A percentile compares a stretch with the other conserved stretches of the same genome.
These are phyloP conservation scores for Cotesia congregata DNA, from an alignment of 2,888 invertebrate species.

Conservation along the genomic window DNA sequence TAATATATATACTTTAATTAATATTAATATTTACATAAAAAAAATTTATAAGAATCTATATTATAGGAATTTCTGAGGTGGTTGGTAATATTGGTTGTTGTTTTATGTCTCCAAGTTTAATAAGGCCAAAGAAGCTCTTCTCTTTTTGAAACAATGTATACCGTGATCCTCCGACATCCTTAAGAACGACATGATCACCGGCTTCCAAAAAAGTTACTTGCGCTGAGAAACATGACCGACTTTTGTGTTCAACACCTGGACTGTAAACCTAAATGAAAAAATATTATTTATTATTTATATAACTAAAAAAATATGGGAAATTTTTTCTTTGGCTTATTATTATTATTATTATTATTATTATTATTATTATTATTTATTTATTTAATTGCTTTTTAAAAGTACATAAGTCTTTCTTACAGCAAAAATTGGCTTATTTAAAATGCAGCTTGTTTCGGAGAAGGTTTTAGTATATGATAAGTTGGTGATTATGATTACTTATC, in stretches of 20 bases:
- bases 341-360: too few relatives aligned
- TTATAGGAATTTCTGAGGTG: neutral
- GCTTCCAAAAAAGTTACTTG: constrained; percentile 56
- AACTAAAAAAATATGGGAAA: neutral
- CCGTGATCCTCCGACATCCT: constrained; percentile 79
- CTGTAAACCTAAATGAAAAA: constrained; percentile 57
- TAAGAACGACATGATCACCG: constrained; percentile 78
- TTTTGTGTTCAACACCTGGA: constrained; percentile 60
- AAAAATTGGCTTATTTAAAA: too few relatives aligned
- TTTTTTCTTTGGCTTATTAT: neutral
- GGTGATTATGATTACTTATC: too few relatives aligned
- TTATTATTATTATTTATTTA: too few relatives aligned
- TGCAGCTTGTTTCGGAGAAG: too few relatives aligned
- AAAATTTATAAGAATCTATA: neutral
- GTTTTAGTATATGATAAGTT: too few relatives aligned
- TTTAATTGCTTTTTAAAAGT: too few relatives aligned
- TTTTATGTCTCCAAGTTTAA: constrained; percentile 77
- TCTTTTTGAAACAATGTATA: constrained; percentile 81
- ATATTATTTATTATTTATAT: constrained; percentile 2
- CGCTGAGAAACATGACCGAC: constrained; percentile 64
- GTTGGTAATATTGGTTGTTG: constrained; percentile 39
- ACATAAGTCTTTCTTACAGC: too few relatives aligned
- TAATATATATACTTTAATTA: too few relatives aligned
- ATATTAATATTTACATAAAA: too few relatives aligned
- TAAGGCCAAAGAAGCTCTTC: constrained; percentile 87